Conservation (phyloP, 2,797 vertebrate genomes). For the Epinephelus malabaricus region DNA sequence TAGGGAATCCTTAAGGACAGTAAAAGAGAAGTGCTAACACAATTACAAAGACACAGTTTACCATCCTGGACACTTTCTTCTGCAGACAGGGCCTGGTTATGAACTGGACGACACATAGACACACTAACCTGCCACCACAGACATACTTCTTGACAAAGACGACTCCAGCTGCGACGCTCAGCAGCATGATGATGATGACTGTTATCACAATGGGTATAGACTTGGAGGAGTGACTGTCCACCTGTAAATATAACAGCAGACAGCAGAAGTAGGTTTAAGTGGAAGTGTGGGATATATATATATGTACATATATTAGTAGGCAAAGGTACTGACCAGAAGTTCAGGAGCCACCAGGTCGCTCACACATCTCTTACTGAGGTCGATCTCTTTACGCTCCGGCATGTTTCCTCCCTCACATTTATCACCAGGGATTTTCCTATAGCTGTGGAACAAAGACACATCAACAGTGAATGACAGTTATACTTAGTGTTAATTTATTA, state of each 20-base stretch:
- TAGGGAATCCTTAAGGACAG: background rate
- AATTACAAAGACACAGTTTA: background rate
- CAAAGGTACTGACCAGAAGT: slow-evolving; percentile 77
- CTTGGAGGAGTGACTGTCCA: slow-evolving; percentile 75
- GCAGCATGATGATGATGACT: slow-evolving; percentile 87
- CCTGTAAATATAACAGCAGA: slow-evolving; percentile 63
- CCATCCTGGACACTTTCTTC: background rate
- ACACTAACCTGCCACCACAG: slow-evolving; percentile 93
- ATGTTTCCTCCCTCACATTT: slow-evolving; percentile 90
- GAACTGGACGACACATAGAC: background rate
- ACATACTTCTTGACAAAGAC: slow-evolving; percentile 94
- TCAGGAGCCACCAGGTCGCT: slow-evolving; percentile 87
- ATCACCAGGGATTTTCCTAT: slow-evolving; percentile 96
- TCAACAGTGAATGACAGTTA: background rate
- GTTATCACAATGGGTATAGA: slow-evolving; percentile 86
- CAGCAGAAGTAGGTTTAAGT: background rate
- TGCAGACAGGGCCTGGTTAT: background rate
- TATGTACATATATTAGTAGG: too few relatives aligned
- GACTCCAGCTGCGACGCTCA: slow-evolving; percentile 84
- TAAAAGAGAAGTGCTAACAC: background rate
- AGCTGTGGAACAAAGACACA: slow-evolving; percentile 81
- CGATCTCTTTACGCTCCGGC: slow-evolving; percentile 87
- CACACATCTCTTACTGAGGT: slow-evolving; percentile 92
- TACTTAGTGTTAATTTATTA: background rate
- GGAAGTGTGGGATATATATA: too few relatives aligned